A percentile compares a stretch with the other conserved stretches of the same genome.
Conservation (phyloP, 2,797 vertebrate species). For the Crocodylus rhombifer region DNA sequence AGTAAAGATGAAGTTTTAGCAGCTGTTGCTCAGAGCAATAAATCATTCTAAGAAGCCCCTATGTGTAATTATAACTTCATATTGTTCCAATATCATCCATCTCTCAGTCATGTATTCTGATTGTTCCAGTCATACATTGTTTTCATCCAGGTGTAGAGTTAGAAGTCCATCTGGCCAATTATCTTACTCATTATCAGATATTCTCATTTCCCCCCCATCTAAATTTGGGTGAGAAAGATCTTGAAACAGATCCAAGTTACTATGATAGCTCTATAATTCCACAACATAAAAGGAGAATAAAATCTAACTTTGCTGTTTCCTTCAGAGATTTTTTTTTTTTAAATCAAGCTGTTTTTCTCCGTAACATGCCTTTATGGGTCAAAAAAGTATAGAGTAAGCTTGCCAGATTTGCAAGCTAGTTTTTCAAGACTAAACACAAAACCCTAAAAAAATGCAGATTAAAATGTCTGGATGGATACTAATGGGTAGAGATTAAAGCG, state of each 20-base stretch:
- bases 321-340: neutral
- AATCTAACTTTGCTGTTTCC: neutral
- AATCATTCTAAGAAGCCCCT: slow-evolving; percentile 66
- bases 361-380: neutral
- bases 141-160: slow-evolving; percentile 61
- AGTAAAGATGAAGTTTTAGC: slow-evolving; percentile 56
- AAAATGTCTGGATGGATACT: neutral
- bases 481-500: neutral
- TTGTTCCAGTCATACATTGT: slow-evolving; percentile 55
- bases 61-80: slow-evolving; percentile 76
- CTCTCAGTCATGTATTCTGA: slow-evolving; percentile 57
- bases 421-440: neutral
- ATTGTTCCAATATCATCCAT: slow-evolving; percentile 64
- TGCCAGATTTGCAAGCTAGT: neutral
- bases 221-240: slow-evolving; percentile 28
- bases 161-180: slow-evolving; percentile 67
- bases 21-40: slow-evolving; percentile 59
- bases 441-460: neutral
- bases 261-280: slow-evolving; percentile 6
- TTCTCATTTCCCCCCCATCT: neutral
- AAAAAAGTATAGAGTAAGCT: neutral
- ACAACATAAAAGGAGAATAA: slow-evolving; percentile 7
- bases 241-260: slow-evolving; percentile 11
- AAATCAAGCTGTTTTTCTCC: neutral
- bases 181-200: slow-evolving; percentile 42